These are phyloP conservation scores for Eulemur coronatus DNA, from an alignment of 2,797 vertebrate species.

Conservation along the genomic window DNA sequence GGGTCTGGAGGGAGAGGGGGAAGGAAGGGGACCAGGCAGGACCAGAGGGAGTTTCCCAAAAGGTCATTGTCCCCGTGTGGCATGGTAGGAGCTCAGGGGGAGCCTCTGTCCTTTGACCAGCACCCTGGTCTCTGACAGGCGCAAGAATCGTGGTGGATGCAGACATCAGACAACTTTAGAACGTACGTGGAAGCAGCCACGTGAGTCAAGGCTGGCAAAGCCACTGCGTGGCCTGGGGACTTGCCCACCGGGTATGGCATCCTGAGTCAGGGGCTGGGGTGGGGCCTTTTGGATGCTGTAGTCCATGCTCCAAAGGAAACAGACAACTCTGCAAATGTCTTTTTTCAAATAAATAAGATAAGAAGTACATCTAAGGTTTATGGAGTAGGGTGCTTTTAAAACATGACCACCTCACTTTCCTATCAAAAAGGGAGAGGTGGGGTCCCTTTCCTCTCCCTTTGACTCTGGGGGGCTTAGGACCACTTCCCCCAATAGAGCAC, in stretches of 20 bases:
- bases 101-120: neutral
- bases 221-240: rapidly evolving
- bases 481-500: rapidly evolving
- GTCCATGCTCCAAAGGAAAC: neutral
- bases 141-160: rapidly evolving
- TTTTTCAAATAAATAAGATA: neutral
- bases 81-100: neutral
- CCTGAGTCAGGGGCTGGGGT: neutral
- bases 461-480: neutral
- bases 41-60: slow-evolving; percentile 19
- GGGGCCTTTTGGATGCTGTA: neutral
- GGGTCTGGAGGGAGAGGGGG: neutral
- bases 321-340: neutral
- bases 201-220: rapidly evolving
- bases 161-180: rapidly evolving
- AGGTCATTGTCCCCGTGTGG: neutral
- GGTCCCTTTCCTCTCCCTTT: neutral
- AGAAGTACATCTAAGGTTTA: rapidly evolving
- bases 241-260: rapidly evolving
- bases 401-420: rapidly evolving
- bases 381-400: rapidly evolving
- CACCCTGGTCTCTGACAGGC: neutral
- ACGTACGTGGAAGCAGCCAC: rapidly evolving
- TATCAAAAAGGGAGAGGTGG: too few relatives aligned
- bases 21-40: neutral